A percentile compares a stretch with the other conserved stretches of the same genome.
These are phyloP conservation scores for Sebastes itinus DNA, from an alignment of 2,797 vertebrate genomes.

Conservation along the genomic window DNA sequence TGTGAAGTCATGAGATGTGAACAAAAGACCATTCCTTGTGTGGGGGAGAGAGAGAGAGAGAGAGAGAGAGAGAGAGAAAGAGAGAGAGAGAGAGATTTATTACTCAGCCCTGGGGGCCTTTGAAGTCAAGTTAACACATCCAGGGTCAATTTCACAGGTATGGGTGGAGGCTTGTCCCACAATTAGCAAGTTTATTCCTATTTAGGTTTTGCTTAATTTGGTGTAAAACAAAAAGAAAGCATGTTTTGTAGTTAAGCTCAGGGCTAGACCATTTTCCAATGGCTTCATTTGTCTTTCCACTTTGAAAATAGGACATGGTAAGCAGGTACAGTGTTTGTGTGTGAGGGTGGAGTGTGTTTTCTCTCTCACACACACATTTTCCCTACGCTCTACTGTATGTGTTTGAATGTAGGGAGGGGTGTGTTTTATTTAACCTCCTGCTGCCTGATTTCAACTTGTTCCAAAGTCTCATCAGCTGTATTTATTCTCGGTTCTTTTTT, in stretches of 20 bases:
- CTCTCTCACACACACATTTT: slow-evolving; percentile 16
- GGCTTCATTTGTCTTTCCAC: slow-evolving; percentile 35
- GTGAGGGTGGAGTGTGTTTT: slow-evolving; percentile 20
- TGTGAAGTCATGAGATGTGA: slow-evolving; percentile 47
- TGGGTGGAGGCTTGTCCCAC: slow-evolving; percentile 30
- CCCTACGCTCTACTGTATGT: background rate
- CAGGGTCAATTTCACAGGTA: slow-evolving; percentile 53
- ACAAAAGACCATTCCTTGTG: slow-evolving; percentile 46
- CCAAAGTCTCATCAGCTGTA: background rate
- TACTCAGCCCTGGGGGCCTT: slow-evolving; percentile 35
- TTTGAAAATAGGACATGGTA: background rate
- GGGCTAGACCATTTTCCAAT: slow-evolving; percentile 26
- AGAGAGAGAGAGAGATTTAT: slow-evolving; percentile 48
- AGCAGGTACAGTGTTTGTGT: slow-evolving; percentile 40
- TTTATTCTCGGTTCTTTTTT: background rate
- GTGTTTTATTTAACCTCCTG: background rate
- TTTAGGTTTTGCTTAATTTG: slow-evolving; percentile 12
- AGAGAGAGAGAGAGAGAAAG: no score
- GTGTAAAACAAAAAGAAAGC: background rate
- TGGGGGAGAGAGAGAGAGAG: no score
- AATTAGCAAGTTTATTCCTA: slow-evolving; percentile 29
- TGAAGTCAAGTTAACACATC: slow-evolving; percentile 65
- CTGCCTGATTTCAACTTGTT: slow-evolving; percentile 1
- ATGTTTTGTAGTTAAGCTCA: background rate
- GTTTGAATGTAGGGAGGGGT: slow-evolving; percentile 6